Evolutionary conservation across 2,113 vertebrate species (phyloP).

Genomic region (Elaphurus davidianus): DNA sequence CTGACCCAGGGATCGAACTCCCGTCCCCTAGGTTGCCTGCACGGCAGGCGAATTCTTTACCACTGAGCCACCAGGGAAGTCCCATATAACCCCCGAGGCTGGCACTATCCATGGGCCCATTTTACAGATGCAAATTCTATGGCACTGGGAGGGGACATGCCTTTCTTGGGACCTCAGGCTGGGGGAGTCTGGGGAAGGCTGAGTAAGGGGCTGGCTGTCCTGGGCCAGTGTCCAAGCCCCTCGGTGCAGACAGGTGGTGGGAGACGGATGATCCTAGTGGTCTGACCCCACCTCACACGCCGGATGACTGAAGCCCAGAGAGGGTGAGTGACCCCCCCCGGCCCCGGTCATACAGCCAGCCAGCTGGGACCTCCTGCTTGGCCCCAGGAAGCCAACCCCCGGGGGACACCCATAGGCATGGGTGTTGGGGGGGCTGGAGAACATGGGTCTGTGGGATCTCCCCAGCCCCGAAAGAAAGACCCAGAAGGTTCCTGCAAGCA

Average conservation of each 20-base stretch:
- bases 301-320: not conserved
- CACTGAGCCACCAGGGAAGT: not conserved
- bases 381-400: not conserved
- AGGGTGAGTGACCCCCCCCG: no score
- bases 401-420: rapidly evolving
- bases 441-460: rapidly evolving
- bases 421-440: rapidly evolving
- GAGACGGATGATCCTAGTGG: no score
- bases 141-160: no score
- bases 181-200: not conserved
- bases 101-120: not conserved
- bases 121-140: not conserved
- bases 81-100: not conserved
- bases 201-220: rapidly evolving
- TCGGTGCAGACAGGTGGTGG: rapidly evolving
- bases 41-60: not conserved
- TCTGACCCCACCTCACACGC: not conserved
- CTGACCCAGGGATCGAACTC: not conserved
- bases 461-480: not conserved
- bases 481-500: not conserved
- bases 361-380: not conserved
- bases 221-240: not conserved
- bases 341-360: no score
- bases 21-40: not conserved
- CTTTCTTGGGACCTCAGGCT: not conserved